Conservation (phyloP, 2,113 vertebrate species). For the Gnathonemus echidnorhynchus region DNA sequence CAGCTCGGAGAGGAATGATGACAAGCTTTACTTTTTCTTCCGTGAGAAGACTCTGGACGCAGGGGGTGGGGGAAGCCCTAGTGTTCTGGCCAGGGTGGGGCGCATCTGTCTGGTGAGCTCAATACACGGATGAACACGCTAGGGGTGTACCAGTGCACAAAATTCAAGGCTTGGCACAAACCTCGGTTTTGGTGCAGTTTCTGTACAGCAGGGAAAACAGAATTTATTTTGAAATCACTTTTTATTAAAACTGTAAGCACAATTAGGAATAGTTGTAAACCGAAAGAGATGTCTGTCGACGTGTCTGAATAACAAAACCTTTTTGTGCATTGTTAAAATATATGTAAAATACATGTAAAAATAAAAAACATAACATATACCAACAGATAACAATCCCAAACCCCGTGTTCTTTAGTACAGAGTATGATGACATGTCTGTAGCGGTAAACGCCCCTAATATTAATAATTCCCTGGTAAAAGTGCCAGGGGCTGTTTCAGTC, state of each 20-base stretch:
- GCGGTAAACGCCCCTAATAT: not conserved
- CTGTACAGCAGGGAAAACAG: not conserved
- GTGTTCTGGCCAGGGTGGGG: constrained; percentile 65
- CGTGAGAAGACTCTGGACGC: constrained; percentile 71
- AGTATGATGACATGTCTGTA: not conserved
- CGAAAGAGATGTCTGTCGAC: not conserved
- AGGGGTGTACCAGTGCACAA: not conserved
- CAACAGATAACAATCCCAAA: not conserved
- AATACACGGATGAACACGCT: not conserved
- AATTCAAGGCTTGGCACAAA: not conserved
- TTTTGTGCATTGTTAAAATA: not conserved
- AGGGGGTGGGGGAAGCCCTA: constrained; percentile 60
- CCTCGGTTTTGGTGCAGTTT: not conserved
- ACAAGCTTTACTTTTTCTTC: constrained; percentile 79
- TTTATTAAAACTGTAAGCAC: not conserved
- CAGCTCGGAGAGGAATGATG: constrained; percentile 71
- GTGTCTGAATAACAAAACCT: not conserved
- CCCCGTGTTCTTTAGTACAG: not conserved
- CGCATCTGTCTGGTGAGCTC: constrained; percentile 72
- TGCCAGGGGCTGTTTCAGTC: not conserved
- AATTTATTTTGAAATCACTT: not conserved
- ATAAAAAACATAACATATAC: not conserved
- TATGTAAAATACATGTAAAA: not conserved
- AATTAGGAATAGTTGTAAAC: not conserved
- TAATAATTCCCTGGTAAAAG: not conserved